Evolutionary conservation across 64 coral and sea anemone species (phyloP), one percentile per base, ranked within the genome.

Genomic region (Montipora cactus): DNA sequence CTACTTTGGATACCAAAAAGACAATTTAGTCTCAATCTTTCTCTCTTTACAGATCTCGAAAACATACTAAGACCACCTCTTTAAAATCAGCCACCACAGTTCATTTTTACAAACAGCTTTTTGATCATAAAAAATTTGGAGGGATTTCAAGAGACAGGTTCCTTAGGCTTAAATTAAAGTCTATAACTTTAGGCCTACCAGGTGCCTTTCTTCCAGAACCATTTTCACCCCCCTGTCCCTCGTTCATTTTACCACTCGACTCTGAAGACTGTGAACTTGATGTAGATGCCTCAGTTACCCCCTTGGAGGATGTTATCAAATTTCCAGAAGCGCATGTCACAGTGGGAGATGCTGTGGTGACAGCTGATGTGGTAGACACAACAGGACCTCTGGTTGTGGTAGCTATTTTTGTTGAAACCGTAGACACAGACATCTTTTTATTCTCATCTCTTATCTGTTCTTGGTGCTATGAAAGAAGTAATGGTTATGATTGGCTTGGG

Each of bases 381-480:
- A 37, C 20, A 12, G 0, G 13, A n/a, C 14, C 44, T 9, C 22
- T 49, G 8, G 7, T 16, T 6, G 28, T 28, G 2, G 55, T 13
- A 49, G 52, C 3, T 5, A 19, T 25, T n/a, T 16, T 11, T 10
- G 76, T 2, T 6, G 74, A 47, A 15, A 57, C 19, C 14, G 14
- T 46, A 5, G 45, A 12, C 21, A 37, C 47, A 4, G 87, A 78
- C 68, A 80, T 74, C 62, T 58, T 75, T 25, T 76, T 89, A 59
- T 58, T 78, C 7, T 89, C 71, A 18, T 59, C 72, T 59, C 71
- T 89, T 15, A 78, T 75, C 25, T 89, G 71, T 77, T 89, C 75
- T 89, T 89, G 87, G 55, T 89, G 87, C 82, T 86, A 49, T 22
- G 2, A 50, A 86, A 37, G 5, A 47, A 67, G 67, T 7, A 7